phyloP scores from a whole-genome alignment of 2,113 vertebrate genomes.

The Ciconia stormi region DNA sequence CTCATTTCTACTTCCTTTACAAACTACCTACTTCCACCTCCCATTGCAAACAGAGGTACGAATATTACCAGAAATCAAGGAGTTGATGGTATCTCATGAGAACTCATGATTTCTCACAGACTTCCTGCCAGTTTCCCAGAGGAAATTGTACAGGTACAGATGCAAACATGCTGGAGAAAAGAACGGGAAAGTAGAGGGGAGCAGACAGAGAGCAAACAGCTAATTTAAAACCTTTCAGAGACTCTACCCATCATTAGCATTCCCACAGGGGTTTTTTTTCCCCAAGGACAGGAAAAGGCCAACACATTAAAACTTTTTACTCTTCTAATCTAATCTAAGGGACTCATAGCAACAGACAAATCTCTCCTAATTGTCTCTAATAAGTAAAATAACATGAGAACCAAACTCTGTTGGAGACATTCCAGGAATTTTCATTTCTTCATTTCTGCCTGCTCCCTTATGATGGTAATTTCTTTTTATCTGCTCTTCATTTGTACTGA shows the following conservation, averaged over 20 bases:
- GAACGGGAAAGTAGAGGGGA: not conserved
- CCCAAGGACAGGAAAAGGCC: not conserved
- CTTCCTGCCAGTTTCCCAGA: not conserved
- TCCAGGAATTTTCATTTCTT: constrained; percentile 34
- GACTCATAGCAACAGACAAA: not conserved
- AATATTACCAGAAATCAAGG: not conserved
- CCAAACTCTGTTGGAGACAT: constrained; percentile 1
- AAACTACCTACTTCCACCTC: not conserved
- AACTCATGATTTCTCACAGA: not conserved
- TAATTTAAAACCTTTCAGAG: not conserved
- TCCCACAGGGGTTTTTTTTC: not conserved
- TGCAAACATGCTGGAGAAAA: not conserved
- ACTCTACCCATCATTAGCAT: not conserved
- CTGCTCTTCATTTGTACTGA: constrained; percentile 36
- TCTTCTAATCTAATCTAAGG: constrained; percentile 32
- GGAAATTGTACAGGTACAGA: not conserved
- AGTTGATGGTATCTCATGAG: not conserved
- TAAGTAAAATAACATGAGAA: constrained; percentile 26
- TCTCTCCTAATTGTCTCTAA: constrained; percentile 31
- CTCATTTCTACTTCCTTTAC: not conserved
- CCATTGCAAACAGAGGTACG: not conserved
- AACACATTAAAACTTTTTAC: not conserved
- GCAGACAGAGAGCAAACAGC: not conserved
- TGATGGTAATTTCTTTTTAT: constrained; percentile 40
- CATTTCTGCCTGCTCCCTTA: not conserved